phyloP scores from a whole-genome alignment of 2,113 vertebrate species.

The Saiga tatarica region DNA sequence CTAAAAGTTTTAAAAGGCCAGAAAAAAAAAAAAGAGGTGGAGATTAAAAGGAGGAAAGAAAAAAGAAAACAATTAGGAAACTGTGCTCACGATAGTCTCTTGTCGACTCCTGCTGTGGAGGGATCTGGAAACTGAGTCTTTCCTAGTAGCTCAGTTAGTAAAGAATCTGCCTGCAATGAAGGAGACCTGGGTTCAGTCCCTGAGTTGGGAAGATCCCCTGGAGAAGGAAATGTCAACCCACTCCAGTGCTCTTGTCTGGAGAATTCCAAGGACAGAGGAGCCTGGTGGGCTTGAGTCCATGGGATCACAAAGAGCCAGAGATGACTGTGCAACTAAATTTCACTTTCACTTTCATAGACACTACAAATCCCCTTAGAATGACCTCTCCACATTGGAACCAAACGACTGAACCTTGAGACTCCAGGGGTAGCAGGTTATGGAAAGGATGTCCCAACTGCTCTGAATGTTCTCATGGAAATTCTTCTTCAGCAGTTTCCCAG shows the following conservation, averaged over 20 bases:
- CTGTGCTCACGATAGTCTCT: background rate
- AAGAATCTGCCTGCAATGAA: background rate
- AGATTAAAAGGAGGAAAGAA: background rate
- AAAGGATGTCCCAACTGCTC: background rate
- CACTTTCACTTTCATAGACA: background rate
- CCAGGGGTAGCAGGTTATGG: background rate
- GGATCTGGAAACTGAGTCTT: background rate
- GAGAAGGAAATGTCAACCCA: background rate
- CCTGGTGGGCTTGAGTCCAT: background rate
- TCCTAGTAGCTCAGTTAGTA: background rate
- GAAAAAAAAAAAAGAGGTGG: background rate
- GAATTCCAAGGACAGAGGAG: background rate
- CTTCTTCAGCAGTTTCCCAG: background rate
- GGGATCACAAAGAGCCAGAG: background rate
- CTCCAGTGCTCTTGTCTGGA: background rate
- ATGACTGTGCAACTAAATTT: background rate
- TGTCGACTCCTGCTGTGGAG: background rate
- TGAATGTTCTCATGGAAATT: background rate
- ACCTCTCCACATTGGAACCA: background rate
- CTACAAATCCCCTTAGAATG: background rate
- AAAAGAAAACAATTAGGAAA: background rate
- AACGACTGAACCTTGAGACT: background rate
- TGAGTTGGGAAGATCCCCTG: background rate
- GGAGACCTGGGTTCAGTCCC: background rate
- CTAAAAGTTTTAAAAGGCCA: background rate